Base-by-base conservation (phyloP, 2,888 invertebrate genomes). In the Penaeus monodon region DNA sequence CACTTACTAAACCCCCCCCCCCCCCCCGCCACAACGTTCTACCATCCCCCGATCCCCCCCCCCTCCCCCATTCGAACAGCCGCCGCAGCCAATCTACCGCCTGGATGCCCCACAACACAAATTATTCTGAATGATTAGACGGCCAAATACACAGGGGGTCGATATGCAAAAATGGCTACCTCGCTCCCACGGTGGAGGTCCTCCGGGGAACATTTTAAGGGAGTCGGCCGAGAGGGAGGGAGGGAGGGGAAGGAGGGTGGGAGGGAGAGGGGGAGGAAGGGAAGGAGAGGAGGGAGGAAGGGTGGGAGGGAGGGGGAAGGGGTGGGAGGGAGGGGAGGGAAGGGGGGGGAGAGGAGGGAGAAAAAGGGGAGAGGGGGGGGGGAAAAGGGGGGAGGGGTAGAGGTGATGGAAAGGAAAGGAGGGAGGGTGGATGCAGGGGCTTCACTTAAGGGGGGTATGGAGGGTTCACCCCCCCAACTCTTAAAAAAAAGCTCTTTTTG, bases 41-140 rank as follows among this genome's bases (percentile, higher is more conserved):
- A 57, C 57, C 57, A 3, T 17, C 17, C 57, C 17, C 0, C 57
- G 17, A 57, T 2, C 14, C 17, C 57, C 27, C 77, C 38, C 63
- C 29, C 57, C 57, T 29, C 57, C n/a, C 77, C 57, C 57, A 2
- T 44, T 29, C 27, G 10, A 38, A n/a, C 77, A 49, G 57, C 57
- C 57, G 57, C 17, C 77, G 29, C 77, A 29, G 29, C 77, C 77
- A 57, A 57, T 57, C 77, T 57, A 22, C 77, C 77, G 77, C 77
- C 20, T 77, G 77, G 77, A 20, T 57, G 63, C 14, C 77, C 77
- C 77, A 77, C 77, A 57, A 57, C 57, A 24, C 77, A 77, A 77
- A 77, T 77, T 77, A 77, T 77, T 77, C 77, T 77, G 77, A 77
- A 77, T 77, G 77, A 77, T 77, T 77, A 77, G 77, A 77, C 77